Evolutionary conservation across 2,113 vertebrate species (phyloP).

Genomic region (Menura novaehollandiae): DNA sequence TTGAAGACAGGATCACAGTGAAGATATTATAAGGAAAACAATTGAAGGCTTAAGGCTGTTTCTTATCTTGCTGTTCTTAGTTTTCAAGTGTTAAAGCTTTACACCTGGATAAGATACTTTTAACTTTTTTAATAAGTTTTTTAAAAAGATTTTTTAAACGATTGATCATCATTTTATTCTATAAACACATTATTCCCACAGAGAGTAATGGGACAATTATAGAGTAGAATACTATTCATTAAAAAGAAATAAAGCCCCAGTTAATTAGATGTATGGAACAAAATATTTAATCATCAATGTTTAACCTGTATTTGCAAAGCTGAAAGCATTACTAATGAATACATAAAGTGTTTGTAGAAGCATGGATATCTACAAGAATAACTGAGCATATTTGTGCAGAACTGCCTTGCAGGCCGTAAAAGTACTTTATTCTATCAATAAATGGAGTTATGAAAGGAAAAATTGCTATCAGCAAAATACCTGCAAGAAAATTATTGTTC

Average conservation of each 20-base stretch:
- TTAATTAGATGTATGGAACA: background rate
- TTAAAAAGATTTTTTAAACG: background rate
- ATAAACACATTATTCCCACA: background rate
- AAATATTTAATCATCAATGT: background rate
- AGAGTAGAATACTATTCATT: background rate
- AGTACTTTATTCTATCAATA: background rate
- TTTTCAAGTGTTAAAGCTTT: background rate
- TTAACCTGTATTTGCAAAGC: background rate
- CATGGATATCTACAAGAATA: background rate
- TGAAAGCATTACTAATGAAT: background rate
- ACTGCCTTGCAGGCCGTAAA: background rate
- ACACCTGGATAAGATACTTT: background rate
- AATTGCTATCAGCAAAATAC: background rate
- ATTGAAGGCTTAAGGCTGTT: background rate
- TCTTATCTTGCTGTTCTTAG: background rate
- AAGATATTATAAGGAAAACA: background rate
- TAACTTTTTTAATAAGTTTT: background rate
- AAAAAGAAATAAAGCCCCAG: background rate
- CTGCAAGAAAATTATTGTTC: background rate
- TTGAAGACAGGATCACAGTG: background rate
- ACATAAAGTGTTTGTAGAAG: background rate
- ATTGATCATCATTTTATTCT: background rate
- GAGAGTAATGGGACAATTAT: background rate
- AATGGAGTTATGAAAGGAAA: background rate
- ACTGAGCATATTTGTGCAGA: background rate